phyloP scores from a whole-genome alignment of 2,888 invertebrate species.

The Masnerella sp. region DNA sequence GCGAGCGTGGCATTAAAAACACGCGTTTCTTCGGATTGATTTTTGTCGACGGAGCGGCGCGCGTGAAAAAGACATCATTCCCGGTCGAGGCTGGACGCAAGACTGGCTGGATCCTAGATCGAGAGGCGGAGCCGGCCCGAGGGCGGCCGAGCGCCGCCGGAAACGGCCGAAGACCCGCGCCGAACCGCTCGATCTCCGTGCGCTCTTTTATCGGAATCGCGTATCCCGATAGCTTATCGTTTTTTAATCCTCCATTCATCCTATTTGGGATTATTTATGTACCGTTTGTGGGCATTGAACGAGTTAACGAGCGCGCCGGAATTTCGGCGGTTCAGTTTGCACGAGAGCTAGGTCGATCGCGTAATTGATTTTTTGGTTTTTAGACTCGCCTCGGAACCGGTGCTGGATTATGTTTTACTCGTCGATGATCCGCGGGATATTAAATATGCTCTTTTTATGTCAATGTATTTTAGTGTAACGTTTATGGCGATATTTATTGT shows the following conservation, averaged over 20 bases:
- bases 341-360: constrained; percentile 16
- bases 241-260: constrained; percentile 42
- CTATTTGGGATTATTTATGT: constrained; percentile 47
- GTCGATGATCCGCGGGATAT: no score
- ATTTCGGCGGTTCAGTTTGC: constrained; percentile 18
- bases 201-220: constrained; percentile 32
- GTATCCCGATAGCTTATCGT: constrained; percentile 43
- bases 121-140: constrained; percentile 39
- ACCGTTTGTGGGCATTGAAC: constrained; percentile 28
- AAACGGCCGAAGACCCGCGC: constrained; percentile 20
- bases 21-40: no score
- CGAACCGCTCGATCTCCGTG: constrained; percentile 34
- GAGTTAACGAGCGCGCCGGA: constrained; percentile 11
- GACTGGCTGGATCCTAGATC: constrained; percentile 24
- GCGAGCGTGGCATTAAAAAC: no score
- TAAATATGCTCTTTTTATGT: no score
- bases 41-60: constrained; percentile 21
- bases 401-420: no score
- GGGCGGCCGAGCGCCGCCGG: constrained; percentile 33
- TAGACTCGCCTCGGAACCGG: no score
- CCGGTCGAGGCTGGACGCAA: constrained; percentile 40
- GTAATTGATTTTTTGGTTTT: constrained; percentile 25
- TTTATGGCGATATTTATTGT: no score
- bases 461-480: no score
- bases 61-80: constrained; percentile 38